These are phyloP conservation scores for Branchipolynoe longqiensis DNA, from an alignment of 2,888 invertebrate genomes.

Conservation along the genomic window DNA sequence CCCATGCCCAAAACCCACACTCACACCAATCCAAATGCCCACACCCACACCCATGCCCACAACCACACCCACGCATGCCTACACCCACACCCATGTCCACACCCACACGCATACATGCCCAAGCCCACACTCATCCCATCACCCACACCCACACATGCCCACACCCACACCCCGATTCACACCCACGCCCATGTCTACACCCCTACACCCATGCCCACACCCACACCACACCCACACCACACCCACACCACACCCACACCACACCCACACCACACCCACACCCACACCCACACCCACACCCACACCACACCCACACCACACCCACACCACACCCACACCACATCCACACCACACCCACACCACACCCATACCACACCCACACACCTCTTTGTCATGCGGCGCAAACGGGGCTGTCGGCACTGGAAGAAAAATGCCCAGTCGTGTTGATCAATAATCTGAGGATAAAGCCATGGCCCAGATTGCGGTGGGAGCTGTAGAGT, in stretches of 20 bases:
- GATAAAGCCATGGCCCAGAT: conserved; percentile 7
- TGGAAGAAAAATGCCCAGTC: conserved; percentile 26
- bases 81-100: no score
- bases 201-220: background rate
- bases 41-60: no score
- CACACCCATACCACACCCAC: background rate
- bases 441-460: conserved; percentile 30
- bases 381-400: conserved; percentile 8
- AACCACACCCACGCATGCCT: no score
- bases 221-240: background rate
- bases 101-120: no score
- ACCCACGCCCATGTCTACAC: background rate
- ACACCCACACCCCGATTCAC: background rate
- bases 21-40: no score
- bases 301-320: no score
- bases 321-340: background rate
- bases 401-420: conserved; percentile 26
- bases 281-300: no score
- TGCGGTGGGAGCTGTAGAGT: background rate
- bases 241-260: background rate
- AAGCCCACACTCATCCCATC: no score
- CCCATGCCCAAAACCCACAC: no score
- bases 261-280: no score
- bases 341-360: background rate
- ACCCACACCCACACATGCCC: background rate